Evolutionary conservation across 2,888 invertebrate species (phyloP).

Genomic region (Mesoligia furuncula): DNA sequence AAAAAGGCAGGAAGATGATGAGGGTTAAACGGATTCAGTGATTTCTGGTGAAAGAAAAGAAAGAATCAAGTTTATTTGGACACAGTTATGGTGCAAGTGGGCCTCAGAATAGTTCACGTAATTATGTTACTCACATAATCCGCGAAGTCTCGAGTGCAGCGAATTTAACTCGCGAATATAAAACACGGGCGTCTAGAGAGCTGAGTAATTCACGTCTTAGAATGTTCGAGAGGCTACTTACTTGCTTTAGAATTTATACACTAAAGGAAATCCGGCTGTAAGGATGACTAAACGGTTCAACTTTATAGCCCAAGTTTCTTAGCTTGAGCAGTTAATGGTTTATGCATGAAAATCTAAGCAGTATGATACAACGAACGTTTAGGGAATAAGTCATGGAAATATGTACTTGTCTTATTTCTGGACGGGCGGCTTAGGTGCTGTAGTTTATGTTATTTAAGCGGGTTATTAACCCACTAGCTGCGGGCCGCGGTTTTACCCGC

Average conservation of each 20-base stretch:
- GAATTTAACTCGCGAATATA: conserved; percentile 39
- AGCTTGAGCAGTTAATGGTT: conserved; percentile 34
- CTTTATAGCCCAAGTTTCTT: conserved; percentile 46
- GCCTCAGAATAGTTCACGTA: not conserved
- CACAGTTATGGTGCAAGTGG: not conserved
- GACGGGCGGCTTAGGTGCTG: no score
- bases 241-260: conserved; percentile 56
- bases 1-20: not conserved
- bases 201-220: conserved; percentile 57
- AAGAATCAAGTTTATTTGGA: not conserved
- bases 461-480: not conserved
- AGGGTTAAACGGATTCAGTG: not conserved
- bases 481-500: no score
- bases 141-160: conserved; percentile 8
- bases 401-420: not conserved
- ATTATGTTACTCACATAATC: conserved; percentile 22
- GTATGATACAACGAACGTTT: conserved; percentile 20
- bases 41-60: not conserved
- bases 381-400: not conserved
- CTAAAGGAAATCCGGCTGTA: conserved; percentile 52
- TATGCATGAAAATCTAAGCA: conserved; percentile 33
- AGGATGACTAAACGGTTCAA: conserved; percentile 57
- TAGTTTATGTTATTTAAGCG: not conserved
- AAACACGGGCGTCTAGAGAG: conserved; percentile 44
- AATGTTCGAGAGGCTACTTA: conserved; percentile 57